Evolutionary conservation across 2,113 vertebrate species (phyloP), one percentile per base, ranked within the genome.

Genomic region (Cyprinodon brontotheroides): DNA sequence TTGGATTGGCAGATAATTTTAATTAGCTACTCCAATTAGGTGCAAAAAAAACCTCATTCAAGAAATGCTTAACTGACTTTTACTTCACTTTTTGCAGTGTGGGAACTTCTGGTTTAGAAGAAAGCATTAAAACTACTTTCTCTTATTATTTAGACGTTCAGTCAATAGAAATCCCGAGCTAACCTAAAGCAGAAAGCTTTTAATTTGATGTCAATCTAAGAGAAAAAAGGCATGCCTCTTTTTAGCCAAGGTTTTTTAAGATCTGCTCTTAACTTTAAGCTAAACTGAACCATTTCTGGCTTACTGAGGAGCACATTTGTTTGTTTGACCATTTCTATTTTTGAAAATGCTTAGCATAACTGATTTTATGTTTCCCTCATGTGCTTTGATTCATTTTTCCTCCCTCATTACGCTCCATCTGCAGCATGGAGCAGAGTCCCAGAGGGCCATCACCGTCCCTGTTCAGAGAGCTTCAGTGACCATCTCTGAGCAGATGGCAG

Each of bases 401-500:
- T 66, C 50, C 36, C 59, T 68, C 77, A 61, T 89, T 77, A 89
- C 38, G 90, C 92, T 88, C 88, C 64, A 74, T 81, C 82, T 84
- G 74, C 65, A 67, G 72, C 65, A 45, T 53, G 45, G 63, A 87
- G 89, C 86, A 91, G 81, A 90, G 70, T 91, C 87, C 84, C 89
- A 82, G 87, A 81, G 81, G 85, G 84, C 75, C 82, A 75, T 81
- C 65, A 11, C 3, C 75, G 63, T 87, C 89, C 87, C 91, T 75
- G 70, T 61, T 86, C 79, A 86, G 72, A 65, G 79, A 84, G 74
- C 79, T 80, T 74, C 75, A 86, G 84, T 78, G 87, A 80, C 72
- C 74, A 63, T 57, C 63, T 75, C 39, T 74, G 86, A 90, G 73
- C 91, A 93, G 91, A 94, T 93, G 93, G 92, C 80, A 70, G 50